phyloP scores from a whole-genome alignment of 1,140 invertebrate genomes.

The Micrasema longulum region DNA sequence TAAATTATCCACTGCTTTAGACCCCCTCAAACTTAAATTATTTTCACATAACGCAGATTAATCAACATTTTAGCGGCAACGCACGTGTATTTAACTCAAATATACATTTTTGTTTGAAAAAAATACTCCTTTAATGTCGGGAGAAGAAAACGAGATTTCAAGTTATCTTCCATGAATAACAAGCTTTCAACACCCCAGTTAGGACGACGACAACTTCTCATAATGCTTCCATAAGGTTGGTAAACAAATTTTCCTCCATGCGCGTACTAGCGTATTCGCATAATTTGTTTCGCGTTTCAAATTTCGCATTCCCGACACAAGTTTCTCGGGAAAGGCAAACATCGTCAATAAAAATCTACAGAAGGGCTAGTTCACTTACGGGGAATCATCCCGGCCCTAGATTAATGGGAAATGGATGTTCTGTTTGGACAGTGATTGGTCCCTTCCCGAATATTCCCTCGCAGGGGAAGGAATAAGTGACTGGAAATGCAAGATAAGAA shows the following conservation, averaged over 20 bases:
- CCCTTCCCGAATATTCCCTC: conserved; percentile 33
- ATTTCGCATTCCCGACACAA: conserved; percentile 26
- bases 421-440: conserved; percentile 48
- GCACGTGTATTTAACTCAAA: no score
- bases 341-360: background rate
- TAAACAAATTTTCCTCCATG: conserved; percentile 29
- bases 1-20: no score
- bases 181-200: no score
- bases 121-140: no score
- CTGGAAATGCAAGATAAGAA: conserved; percentile 49
- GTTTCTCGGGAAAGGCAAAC: background rate
- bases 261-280: background rate
- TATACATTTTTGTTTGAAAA: no score
- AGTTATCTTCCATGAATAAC: conserved; percentile 11
- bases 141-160: no score
- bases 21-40: no score
- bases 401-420: conserved; percentile 53
- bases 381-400: conserved; percentile 36
- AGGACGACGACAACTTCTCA: no score
- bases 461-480: conserved; percentile 27
- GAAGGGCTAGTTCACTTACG: conserved; percentile 31
- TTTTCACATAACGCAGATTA: no score
- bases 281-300: background rate
- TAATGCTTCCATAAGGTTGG: conserved; percentile 24
- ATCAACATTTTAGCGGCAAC: no score